Base-by-base conservation (phyloP, 2,888 invertebrate genomes). In the Chrysolina oricalcia region DNA sequence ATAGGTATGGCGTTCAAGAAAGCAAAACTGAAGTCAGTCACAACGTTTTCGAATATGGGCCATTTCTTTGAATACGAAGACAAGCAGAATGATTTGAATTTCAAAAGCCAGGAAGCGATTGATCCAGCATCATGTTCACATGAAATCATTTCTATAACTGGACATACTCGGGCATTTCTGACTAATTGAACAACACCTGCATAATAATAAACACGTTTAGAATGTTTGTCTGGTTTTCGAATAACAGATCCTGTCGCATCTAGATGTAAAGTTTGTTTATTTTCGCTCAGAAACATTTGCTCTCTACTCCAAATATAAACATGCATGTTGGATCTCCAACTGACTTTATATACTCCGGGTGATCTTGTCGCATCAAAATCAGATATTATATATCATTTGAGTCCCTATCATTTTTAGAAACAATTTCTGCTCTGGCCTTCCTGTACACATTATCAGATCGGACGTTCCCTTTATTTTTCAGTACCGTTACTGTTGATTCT, bases 221-320 rank as follows among this genome's bases (percentile, higher is more conserved):
- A 35, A 11, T 64, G 40, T 13, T 66, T n/a, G 8, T 40, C 46
- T 21, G 78, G 78, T 46, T 71, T 70, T 72, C 70, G 59, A 13
- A 77, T 78, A 1, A 81, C 48, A 2, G 62, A 48, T 13, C 81
- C 80, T 10, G 80, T 80, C 15, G 80, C 79, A 77, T 81, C 81
- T 66, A 80, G 78, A 74, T 80, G 70, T 13, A 27, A 27, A 27
- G 59, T 27, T n/a, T 59, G 27, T 27, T 46, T 15, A 27, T n/a
- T 59, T 13, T 13, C 23, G 9, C 59, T 27, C 11, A 59, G 15
- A 59, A 59, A 59, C 17, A 59, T 59, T 72, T 81, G 77, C 62
- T 78, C 76, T 0, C 48, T 46, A 48, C 80, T 77, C 68, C 73
- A 81, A 5, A 75, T 10, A 75, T 81, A 77, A 1, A 80, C 78